Conservation (phyloP, 2,113 vertebrate species). For the Alces alces region DNA sequence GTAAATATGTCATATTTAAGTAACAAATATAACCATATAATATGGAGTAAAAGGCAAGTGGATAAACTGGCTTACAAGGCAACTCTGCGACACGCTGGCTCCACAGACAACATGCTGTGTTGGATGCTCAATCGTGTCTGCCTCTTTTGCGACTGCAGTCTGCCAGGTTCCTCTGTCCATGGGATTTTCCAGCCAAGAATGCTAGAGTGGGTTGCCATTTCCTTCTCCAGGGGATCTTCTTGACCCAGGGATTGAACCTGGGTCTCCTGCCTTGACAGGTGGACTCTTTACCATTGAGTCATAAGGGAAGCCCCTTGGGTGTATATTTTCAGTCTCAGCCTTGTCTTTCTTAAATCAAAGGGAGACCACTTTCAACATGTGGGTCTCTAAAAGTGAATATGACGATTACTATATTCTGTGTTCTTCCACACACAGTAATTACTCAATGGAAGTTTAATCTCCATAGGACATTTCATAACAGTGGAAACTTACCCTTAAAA, state of each 20-base stretch:
- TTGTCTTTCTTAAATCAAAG: not conserved
- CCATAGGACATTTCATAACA: slow-evolving; percentile 59
- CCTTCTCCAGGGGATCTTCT: not conserved
- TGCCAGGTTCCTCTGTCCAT: not conserved
- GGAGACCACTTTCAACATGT: slow-evolving; percentile 2
- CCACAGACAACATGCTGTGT: not conserved
- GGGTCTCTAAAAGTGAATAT: slow-evolving; percentile 44
- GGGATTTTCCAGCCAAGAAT: not conserved
- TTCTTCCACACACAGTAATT: slow-evolving; percentile 28
- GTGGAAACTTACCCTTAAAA: slow-evolving; percentile 69
- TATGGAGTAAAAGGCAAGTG: not conserved
- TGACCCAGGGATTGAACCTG: not conserved
- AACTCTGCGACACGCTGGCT: not conserved
- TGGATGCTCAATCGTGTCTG: not conserved
- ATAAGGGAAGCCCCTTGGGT: not conserved
- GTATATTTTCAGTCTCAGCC: not conserved
- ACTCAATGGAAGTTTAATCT: slow-evolving; percentile 37
- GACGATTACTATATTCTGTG: not conserved
- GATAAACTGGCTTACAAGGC: not conserved
- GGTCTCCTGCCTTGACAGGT: not conserved
- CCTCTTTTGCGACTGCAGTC: not conserved
- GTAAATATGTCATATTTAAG: slow-evolving; percentile 15
- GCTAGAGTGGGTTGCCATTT: not conserved
- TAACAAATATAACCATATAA: not conserved
- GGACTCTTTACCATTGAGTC: not conserved